Evolutionary conservation across 2,888 invertebrate species (phyloP).

Genomic region (Parascotia fuliginaria): DNA sequence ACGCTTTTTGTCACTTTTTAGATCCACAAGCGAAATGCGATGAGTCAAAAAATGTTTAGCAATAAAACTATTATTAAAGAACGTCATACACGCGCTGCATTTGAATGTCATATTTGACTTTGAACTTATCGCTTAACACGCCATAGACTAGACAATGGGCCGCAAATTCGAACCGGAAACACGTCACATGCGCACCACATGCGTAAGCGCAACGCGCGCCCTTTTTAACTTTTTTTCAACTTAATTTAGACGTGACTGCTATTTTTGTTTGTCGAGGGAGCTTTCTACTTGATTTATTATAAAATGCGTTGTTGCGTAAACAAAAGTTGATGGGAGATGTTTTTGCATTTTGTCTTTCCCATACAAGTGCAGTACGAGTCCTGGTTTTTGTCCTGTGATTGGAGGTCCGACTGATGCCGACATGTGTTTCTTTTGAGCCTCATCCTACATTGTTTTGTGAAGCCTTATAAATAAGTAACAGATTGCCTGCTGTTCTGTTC

Average conservation of each 20-base stretch:
- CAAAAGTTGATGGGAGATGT: constrained; percentile 14
- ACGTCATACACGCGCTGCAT: not conserved
- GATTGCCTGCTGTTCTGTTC: constrained; percentile 11
- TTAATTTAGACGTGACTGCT: constrained; percentile 64
- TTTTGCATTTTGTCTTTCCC: constrained; percentile 10
- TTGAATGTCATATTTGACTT: constrained; percentile 41
- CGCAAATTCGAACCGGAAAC: constrained; percentile 80
- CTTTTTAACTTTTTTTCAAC: constrained; percentile 68
- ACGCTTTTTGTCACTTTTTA: no score
- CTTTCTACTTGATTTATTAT: constrained; percentile 71
- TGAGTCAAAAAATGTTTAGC: no score
- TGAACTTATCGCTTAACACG: constrained; percentile 55
- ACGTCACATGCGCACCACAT: constrained; percentile 79
- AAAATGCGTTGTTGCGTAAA: constrained; percentile 33
- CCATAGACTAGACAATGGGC: constrained; percentile 63
- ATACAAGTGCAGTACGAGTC: constrained; percentile 1
- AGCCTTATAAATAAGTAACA: constrained; percentile 13
- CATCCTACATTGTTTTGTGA: constrained; percentile 1
- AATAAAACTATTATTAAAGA: not conserved
- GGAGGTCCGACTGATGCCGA: constrained; percentile 2
- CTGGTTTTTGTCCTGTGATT: not conserved
- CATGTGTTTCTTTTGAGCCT: constrained; percentile 10
- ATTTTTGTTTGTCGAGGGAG: constrained; percentile 69
- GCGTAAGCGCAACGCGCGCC: constrained; percentile 70
- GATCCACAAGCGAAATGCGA: no score